These are phyloP conservation scores for Caenorhabditis plicata DNA, from an alignment of 2,888 invertebrate species.

Conservation along the genomic window DNA sequence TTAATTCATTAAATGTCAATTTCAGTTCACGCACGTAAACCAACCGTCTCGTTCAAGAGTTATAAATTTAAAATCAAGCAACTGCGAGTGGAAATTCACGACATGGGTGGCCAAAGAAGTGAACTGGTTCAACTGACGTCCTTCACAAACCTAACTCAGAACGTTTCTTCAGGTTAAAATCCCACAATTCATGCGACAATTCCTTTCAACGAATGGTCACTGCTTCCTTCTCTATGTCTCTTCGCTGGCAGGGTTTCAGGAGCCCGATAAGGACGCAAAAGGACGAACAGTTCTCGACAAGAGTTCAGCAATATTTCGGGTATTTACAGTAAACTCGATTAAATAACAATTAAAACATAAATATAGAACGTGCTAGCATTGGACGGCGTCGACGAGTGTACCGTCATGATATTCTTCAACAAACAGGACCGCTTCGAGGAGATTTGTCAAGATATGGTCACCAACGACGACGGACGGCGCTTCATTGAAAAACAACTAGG, in stretches of 20 bases:
- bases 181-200: slow-evolving; percentile 49
- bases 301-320: slow-evolving; percentile 35
- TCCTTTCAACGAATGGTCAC: slow-evolving; percentile 35
- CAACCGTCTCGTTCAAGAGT: slow-evolving; percentile 55
- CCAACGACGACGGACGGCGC: slow-evolving; percentile 20
- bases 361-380: slow-evolving; percentile 41
- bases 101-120: slow-evolving; percentile 60
- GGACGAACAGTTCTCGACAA: slow-evolving; percentile 56
- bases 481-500: slow-evolving; percentile 25
- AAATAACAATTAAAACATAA: not conserved
- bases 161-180: slow-evolving; percentile 48
- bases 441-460: slow-evolving; percentile 36
- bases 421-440: slow-evolving; percentile 58
- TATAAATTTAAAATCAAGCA: slow-evolving; percentile 54
- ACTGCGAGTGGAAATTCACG: slow-evolving; percentile 52
- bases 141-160: not conserved
- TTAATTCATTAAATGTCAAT: not conserved
- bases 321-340: not conserved
- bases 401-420: slow-evolving; percentile 60
- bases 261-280: slow-evolving; percentile 44
- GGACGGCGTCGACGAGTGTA: slow-evolving; percentile 49
- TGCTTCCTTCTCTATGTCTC: slow-evolving; percentile 58
- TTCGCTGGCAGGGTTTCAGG: slow-evolving; percentile 58
- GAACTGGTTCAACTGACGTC: slow-evolving; percentile 39
- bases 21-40: slow-evolving; percentile 51